Evolutionary conservation across 1,140 invertebrate species (phyloP), one percentile per base, ranked within the genome.

Genomic region (Grapholita molesta): DNA sequence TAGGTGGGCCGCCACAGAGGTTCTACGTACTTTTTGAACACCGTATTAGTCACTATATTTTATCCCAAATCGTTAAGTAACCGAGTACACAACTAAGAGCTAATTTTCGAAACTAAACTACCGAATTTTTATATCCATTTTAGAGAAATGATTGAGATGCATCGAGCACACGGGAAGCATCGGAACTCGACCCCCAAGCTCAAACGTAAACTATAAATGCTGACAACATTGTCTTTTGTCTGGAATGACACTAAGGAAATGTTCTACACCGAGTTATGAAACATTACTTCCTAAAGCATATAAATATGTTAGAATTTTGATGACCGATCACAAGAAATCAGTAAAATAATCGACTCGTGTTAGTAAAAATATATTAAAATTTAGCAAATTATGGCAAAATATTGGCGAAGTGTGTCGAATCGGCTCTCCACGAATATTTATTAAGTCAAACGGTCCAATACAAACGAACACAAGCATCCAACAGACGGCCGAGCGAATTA

Each of bases 171-270:
- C 69, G 71, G 53, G 42, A 65, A 28, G 52, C 68, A 72, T 67
- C 71, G 65, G 67, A 67, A 73, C 72, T 68, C 66, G 66, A 12
- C 4, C 8, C 64, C 66, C 57, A 70, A 73, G 67, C 68, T 73
- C 75, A 80, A 84, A 84, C 78, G 85, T 88, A 88, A 85, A 84
- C 86, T 91, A 91, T 91, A 91, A 91, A 91, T 91, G 89, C 89
- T 83, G 89, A 89, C 89, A 89, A 87, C 78, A 83, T 81, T 88
- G 89, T 91, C 89, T 91, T 90, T 91, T 89, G 83, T 86, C 84
- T 91, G 89, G 89, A 91, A 91, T 91, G 89, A 91, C 88, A 87
- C 88, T 88, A 85, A 84, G 79, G 73, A 83, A 72, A 70, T 24
- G 74, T 74, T 69, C 80, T 80, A 82, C 76, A 75, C 38, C 72